A percentile compares a stretch with the other conserved stretches of the same genome.
These are phyloP conservation scores for Hippocampus abdominalis DNA, from an alignment of 2,113 vertebrate genomes.

Conservation along the genomic window DNA sequence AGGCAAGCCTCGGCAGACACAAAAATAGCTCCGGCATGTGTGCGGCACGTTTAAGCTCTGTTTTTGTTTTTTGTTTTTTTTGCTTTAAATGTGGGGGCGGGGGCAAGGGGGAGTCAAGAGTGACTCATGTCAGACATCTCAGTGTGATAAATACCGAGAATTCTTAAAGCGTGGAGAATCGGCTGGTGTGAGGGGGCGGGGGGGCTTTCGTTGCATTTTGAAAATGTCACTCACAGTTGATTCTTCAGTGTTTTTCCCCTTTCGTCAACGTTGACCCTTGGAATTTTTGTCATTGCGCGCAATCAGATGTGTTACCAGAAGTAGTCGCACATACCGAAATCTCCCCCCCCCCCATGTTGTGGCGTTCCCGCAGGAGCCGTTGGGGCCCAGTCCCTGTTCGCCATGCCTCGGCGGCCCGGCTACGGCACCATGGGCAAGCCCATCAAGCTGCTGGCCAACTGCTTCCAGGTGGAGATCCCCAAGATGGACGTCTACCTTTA, in stretches of 20 bases:
- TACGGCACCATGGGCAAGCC: conserved; percentile 99
- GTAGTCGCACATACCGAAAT: too few relatives aligned
- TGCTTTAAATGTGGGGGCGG: background rate
- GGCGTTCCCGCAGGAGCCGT: conserved; percentile 80
- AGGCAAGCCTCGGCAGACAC: conserved; percentile 31
- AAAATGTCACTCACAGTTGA: conserved; percentile 9
- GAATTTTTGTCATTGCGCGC: background rate
- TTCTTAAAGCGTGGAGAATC: background rate
- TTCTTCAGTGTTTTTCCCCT: background rate
- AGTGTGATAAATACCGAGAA: background rate
- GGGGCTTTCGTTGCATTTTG: background rate
- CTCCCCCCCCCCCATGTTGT: background rate
- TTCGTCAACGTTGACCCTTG: conserved; percentile 18
- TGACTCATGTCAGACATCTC: conserved; percentile 53
- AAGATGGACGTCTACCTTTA: conserved; percentile 99
- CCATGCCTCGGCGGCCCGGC: conserved; percentile 95
- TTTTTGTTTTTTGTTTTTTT: conserved; percentile 1
- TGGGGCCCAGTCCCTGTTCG: conserved; percentile 98
- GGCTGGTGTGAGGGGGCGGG: background rate
- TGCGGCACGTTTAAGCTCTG: conserved; percentile 17
- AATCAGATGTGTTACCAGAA: background rate
- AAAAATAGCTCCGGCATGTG: conserved; percentile 32
- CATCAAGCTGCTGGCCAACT: conserved; percentile 99
- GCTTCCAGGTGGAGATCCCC: conserved; percentile 99
- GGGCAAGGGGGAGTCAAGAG: conserved; percentile 15